Conservation (phyloP, 1,140 invertebrate species). For the Mactra quadrangularis region DNA sequence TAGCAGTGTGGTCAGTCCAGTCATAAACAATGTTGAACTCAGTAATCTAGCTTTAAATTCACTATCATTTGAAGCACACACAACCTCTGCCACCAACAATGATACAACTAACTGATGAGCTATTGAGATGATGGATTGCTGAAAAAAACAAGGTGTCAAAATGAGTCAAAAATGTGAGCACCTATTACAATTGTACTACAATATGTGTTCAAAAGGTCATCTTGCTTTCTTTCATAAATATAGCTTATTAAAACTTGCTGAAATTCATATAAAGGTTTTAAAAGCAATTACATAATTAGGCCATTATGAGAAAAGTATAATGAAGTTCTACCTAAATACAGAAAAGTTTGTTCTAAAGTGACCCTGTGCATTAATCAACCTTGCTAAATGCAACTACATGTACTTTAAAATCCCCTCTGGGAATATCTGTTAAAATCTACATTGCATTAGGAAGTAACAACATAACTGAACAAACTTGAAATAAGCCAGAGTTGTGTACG, state of each 20-base stretch:
- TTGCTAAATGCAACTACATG: too few species aligned
- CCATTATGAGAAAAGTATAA: background rate
- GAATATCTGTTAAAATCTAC: too few species aligned
- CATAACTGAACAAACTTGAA: too few species aligned
- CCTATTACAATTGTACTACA: background rate
- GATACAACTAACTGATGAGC: constrained; percentile 59
- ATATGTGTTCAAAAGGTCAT: background rate
- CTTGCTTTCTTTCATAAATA: background rate
- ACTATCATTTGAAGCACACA: constrained; percentile 55
- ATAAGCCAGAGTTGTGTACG: too few species aligned
- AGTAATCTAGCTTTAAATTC: constrained; percentile 53
- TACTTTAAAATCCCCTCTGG: too few species aligned
- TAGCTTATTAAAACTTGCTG: background rate
- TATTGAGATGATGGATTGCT: constrained; percentile 58
- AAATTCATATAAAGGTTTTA: too few species aligned
- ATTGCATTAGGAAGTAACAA: too few species aligned
- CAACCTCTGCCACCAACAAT: constrained; percentile 57
- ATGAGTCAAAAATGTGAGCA: background rate
- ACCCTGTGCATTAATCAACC: too few species aligned
- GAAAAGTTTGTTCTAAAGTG: too few species aligned
- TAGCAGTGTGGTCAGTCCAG: constrained; percentile 53
- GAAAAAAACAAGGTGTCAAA: background rate
- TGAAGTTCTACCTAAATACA: too few species aligned
- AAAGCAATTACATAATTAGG: background rate
- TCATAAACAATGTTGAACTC: constrained; percentile 60